Conservation (phyloP, 2,888 invertebrate genomes). For the Drosophila trichaetosa region DNA sequence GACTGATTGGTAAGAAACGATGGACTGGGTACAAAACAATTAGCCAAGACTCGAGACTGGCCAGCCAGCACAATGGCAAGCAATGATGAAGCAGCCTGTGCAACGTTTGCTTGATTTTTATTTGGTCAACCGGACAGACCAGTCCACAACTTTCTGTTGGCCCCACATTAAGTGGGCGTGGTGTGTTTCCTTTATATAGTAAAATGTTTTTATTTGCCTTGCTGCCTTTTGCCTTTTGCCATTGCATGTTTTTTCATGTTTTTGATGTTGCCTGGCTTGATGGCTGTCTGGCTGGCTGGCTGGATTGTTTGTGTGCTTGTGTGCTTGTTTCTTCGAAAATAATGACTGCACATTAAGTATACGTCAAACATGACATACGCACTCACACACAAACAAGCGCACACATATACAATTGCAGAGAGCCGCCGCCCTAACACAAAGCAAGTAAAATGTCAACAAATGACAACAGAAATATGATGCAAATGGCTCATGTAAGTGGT, state of each 20-base stretch:
- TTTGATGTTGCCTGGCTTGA: slow-evolving; percentile 23
- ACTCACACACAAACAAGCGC: slow-evolving; percentile 29
- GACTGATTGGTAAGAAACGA: slow-evolving; percentile 62
- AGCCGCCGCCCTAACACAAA: slow-evolving; percentile 49
- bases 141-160: slow-evolving; percentile 25
- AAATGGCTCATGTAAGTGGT: slow-evolving; percentile 83
- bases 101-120: slow-evolving; percentile 46
- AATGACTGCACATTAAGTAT: slow-evolving; percentile 80
- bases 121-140: slow-evolving; percentile 33
- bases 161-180: slow-evolving; percentile 43
- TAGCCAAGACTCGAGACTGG: slow-evolving; percentile 51
- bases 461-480: slow-evolving; percentile 83
- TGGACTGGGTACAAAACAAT: slow-evolving; percentile 57
- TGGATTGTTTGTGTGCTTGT: slow-evolving; percentile 67
- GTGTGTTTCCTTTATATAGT: slow-evolving; percentile 32
- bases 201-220: slow-evolving; percentile 61
- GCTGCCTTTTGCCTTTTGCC: slow-evolving; percentile 50
- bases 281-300: slow-evolving; percentile 23
- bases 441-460: slow-evolving; percentile 79
- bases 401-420: slow-evolving; percentile 18
- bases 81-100: slow-evolving; percentile 46
- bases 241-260: slow-evolving; percentile 26
- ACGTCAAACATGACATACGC: slow-evolving; percentile 59
- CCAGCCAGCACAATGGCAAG: slow-evolving; percentile 36
- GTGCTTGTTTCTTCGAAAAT: slow-evolving; percentile 76